These are phyloP conservation scores for Gallinago jamesoni DNA, from an alignment of 2,113 vertebrate genomes.

Conservation along the genomic window DNA sequence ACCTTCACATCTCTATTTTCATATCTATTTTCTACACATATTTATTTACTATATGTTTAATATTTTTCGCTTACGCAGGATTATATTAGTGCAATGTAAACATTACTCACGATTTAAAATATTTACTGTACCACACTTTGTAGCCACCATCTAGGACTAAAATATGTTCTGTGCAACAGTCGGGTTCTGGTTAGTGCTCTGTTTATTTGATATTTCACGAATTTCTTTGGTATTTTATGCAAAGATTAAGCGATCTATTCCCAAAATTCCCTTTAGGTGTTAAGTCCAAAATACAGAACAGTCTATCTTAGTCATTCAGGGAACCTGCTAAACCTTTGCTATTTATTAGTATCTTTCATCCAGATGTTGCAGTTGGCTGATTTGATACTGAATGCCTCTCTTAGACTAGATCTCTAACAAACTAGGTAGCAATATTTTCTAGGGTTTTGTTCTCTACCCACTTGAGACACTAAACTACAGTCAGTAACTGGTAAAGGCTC, in stretches of 20 bases:
- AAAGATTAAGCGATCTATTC: neutral
- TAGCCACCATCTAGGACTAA: neutral
- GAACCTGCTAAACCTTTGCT: neutral
- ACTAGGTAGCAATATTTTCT: neutral
- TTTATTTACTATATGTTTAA: neutral
- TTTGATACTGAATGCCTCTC: neutral
- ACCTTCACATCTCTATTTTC: neutral
- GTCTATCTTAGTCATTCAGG: neutral
- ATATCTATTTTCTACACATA: neutral
- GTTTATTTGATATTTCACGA: neutral
- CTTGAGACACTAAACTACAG: neutral
- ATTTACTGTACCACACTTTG: fast-evolving
- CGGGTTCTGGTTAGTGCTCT: neutral
- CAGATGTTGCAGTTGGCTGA: neutral
- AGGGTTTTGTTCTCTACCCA: neutral
- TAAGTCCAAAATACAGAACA: neutral
- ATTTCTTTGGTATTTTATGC: neutral
- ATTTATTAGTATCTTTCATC: neutral
- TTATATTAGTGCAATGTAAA: neutral
- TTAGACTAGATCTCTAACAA: neutral
- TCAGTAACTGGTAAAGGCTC: neutral
- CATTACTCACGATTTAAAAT: neutral
- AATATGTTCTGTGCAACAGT: neutral
- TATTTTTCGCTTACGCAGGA: neutral
- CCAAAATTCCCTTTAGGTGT: neutral